These are phyloP conservation scores for Nannospalax galili DNA, from an alignment of 2,113 vertebrate species.

Conservation along the genomic window DNA sequence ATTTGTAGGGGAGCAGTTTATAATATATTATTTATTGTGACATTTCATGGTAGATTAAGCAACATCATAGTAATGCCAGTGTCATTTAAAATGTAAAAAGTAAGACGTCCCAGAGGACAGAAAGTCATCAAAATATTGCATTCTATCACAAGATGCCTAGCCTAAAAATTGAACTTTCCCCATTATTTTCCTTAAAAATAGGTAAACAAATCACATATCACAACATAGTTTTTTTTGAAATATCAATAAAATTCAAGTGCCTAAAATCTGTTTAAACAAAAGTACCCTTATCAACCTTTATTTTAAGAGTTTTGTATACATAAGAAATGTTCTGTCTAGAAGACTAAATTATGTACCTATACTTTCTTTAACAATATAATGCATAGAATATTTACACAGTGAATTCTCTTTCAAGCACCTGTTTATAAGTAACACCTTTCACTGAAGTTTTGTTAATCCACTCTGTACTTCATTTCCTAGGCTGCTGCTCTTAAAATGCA, in stretches of 20 bases:
- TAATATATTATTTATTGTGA: conserved; percentile 82
- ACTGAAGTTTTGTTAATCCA: background rate
- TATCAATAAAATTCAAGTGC: background rate
- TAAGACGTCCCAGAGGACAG: conserved; percentile 48
- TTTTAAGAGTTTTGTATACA: background rate
- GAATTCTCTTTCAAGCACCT: background rate
- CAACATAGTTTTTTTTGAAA: conserved; percentile 19
- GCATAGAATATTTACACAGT: background rate
- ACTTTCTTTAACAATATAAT: background rate
- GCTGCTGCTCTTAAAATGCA: background rate
- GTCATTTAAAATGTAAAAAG: conserved; percentile 65
- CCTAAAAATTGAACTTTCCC: conserved; percentile 4
- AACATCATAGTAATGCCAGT: conserved; percentile 70
- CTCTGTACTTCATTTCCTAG: background rate
- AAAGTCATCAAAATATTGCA: conserved; percentile 38
- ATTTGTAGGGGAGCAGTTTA: conserved; percentile 60
- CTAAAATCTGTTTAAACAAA: background rate
- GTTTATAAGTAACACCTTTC: background rate
- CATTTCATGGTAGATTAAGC: conserved; percentile 81
- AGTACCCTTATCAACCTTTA: background rate
- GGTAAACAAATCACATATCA: background rate
- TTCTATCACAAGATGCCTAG: background rate
- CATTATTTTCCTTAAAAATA: conserved; percentile 6
- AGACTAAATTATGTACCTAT: background rate
- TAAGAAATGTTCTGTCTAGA: background rate